These are phyloP conservation scores for Mionectes macconnelli DNA, from an alignment of 2,113 vertebrate species.

Conservation along the genomic window DNA sequence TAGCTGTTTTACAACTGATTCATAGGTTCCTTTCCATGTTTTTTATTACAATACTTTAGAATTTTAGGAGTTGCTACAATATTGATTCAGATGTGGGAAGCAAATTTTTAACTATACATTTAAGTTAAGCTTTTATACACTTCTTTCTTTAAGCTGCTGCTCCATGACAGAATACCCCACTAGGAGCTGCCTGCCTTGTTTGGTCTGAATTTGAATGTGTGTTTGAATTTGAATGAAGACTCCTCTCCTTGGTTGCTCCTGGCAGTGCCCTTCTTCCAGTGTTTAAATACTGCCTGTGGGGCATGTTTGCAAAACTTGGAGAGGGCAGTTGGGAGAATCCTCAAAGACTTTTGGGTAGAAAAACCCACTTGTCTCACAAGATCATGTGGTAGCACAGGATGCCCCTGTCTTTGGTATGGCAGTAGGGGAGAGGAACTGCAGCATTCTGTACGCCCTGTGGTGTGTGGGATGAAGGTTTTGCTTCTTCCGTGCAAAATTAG, in stretches of 20 bases:
- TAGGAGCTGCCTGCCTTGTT: background rate
- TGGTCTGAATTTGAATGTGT: background rate
- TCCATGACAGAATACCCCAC: background rate
- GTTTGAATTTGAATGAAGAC: background rate
- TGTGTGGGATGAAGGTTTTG: accelerated
- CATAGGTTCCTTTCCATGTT: background rate
- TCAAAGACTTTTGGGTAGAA: no score
- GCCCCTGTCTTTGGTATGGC: accelerated
- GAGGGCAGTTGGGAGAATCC: background rate
- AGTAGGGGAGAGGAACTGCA: background rate
- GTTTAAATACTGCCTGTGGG: background rate
- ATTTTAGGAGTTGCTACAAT: background rate
- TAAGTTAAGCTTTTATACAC: background rate
- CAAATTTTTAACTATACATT: background rate
- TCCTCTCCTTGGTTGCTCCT: background rate
- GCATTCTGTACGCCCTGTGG: accelerated
- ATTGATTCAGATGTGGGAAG: background rate
- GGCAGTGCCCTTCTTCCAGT: background rate
- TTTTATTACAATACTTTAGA: background rate
- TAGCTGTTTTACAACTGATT: background rate
- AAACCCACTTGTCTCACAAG: background rate
- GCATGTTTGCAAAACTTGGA: no score
- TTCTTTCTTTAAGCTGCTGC: background rate
- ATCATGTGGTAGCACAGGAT: background rate
- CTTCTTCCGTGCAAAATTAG: background rate